Evolutionary conservation across 35 echinoderm and acorn worm genomes (phyloP).

Genomic region (Apostichopus japonicus): DNA sequence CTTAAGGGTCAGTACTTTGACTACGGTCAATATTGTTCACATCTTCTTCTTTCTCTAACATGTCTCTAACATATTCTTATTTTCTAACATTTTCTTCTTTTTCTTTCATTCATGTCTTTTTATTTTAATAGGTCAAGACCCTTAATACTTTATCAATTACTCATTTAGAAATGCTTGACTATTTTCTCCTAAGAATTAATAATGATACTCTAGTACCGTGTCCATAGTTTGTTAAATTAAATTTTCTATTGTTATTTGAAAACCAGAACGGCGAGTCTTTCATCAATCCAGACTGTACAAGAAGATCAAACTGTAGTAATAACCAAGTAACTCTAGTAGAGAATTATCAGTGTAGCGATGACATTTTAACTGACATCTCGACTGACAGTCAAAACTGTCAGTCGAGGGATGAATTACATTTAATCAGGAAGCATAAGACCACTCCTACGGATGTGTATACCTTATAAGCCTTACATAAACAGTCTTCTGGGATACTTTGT

Average conservation of each 20-base stretch:
- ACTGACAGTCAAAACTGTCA: no score
- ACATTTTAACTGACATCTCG: no score
- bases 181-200: background rate
- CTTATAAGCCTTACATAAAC: no score
- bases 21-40: no score
- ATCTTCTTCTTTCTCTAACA: background rate
- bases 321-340: background rate
- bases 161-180: background rate
- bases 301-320: background rate
- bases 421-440: no score
- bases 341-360: background rate
- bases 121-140: background rate
- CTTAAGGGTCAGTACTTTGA: background rate
- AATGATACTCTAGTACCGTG: background rate
- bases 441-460: no score
- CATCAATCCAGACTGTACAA: background rate
- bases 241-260: background rate
- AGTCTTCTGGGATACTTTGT: no score
- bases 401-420: no score
- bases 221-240: background rate
- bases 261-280: background rate
- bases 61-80: background rate
- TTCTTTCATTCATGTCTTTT: no score
- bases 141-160: background rate
- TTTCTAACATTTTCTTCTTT: no score